Base-by-base conservation (phyloP, 2,888 invertebrate species). In the Orthosia gracilis region DNA sequence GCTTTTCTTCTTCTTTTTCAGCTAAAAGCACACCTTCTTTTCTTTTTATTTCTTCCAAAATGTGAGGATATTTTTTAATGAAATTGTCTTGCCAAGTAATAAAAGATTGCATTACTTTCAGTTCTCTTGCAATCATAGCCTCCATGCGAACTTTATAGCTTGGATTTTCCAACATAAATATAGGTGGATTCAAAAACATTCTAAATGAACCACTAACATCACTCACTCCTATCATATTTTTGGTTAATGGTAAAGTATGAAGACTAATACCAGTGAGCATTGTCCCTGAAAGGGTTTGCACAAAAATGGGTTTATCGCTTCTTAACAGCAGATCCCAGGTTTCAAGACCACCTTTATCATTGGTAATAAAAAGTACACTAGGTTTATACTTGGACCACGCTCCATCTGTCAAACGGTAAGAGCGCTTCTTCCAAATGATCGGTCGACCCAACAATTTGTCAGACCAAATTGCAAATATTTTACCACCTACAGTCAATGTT, bases 311-410 rank as follows among this genome's bases (percentile, higher is more conserved):
- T 80, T 97, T 97, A 85, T 98, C 97, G 82, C 97, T 98, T 89
- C 97, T 97, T 64, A 97, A 94, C 73, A 98, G 92, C 73, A 99
- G 94, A 94, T 98, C 98, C 99, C 99, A 99, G 17, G 97, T 97
- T 93, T 99, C 98, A 18, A 98, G 94, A 74, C 97, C 97, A 4
- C 98, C 98, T 94, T 98, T 98, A 40, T 96, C 96, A 26, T 98
- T 97, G 1, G 97, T 97, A 70, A 98, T 92, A 89, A 97, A 98
- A 74, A 98, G 94, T 64, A 98, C 97, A 65, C 97, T 97, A 0
- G 98, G 97, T 67, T 98, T 97, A 59, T 97, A 97, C n/a, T 97
- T 95, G n/a, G 98, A 98, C 98, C 98, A 99, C 54, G 96, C 94
- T 0, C 98, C 97, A 21, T 97, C 96, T 0, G 98, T 98, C 79